Evolutionary conservation across 2,888 invertebrate species (phyloP).

Genomic region (Diogma glabrata): DNA sequence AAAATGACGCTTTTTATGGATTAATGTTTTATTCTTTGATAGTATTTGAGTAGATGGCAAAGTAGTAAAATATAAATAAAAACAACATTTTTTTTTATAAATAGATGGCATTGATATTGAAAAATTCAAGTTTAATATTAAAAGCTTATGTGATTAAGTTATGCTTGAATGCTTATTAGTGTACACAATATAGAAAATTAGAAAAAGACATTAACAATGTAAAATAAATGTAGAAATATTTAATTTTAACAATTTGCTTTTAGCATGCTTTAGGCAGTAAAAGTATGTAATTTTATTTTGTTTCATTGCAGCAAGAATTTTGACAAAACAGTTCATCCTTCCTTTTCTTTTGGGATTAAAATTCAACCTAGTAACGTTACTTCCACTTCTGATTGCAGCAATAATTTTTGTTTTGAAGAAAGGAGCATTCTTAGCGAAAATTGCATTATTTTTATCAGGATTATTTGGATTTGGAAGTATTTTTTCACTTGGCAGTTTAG

Average conservation of each 20-base stretch:
- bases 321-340: slow-evolving; percentile 60
- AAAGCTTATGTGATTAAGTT: no score
- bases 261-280: no score
- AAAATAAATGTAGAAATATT: no score
- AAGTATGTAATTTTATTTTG: neutral
- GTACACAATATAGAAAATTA: no score
- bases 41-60: no score
- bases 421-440: slow-evolving; percentile 60
- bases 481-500: slow-evolving; percentile 21
- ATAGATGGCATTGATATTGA: slow-evolving; percentile 8
- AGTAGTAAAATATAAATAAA: no score
- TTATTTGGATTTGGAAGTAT: slow-evolving; percentile 47
- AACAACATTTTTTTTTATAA: no score
- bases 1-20: neutral
- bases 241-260: no score
- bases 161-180: no score
- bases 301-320: slow-evolving; percentile 48
- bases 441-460: slow-evolving; percentile 58
- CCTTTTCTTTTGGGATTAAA: slow-evolving; percentile 70
- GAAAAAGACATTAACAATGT: no score
- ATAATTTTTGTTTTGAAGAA: slow-evolving; percentile 65
- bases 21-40: no score
- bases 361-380: slow-evolving; percentile 61
- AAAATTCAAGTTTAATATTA: no score
- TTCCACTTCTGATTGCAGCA: slow-evolving; percentile 60